Base-by-base conservation (phyloP, 1,140 invertebrate species). In the Sitodiplosis mosellana region DNA sequence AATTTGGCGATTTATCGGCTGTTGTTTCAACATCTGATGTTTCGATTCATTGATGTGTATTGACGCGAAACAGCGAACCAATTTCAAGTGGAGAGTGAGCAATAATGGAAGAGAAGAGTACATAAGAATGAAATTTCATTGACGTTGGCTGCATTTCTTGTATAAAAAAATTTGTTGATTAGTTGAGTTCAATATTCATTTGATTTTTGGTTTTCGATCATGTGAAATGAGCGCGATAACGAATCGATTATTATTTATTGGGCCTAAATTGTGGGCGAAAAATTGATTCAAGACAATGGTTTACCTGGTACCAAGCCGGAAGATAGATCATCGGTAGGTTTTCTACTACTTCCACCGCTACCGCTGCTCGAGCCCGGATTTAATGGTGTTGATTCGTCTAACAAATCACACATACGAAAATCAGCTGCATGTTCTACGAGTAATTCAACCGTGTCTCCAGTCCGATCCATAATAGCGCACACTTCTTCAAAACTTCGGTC, bases 401-500 rank as follows among this genome's bases (percentile, higher is more conserved):
- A 68, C 19, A 73, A 61, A 64, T 77, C 81, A 54, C 71, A 79
- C 75, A 73, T 76, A 55, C 78, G 53, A 59, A 77, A 69, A 65
- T 85, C 77, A 51, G 75, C 72, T 59, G 78, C 68, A 63, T 82
- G 82, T 59, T 89, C 85, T 22, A 90, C 80, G 27, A 87, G 64
- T 36, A 92, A 65, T 59, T 91, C 86, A 1, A 84, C 84, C 46
- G 78, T 72, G 57, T 93, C 87, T 14, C 83, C 78, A 21, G 77
- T 81, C 48, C 69, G 62, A 56, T 91, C 87, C 71, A 93, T 81
- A 54, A 93, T 86, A 42, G 76, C 73, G 58, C 79, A 81, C 7
- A 81, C 80, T 62, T 94, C 89, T 61, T 95, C 89, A 60, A 91
- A 93, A 48, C 83, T 91, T 36, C 83, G 76, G 68, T 92, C 87